These are phyloP conservation scores for Cynaeus angustus DNA, from an alignment of 2,888 invertebrate species.

Conservation along the genomic window DNA sequence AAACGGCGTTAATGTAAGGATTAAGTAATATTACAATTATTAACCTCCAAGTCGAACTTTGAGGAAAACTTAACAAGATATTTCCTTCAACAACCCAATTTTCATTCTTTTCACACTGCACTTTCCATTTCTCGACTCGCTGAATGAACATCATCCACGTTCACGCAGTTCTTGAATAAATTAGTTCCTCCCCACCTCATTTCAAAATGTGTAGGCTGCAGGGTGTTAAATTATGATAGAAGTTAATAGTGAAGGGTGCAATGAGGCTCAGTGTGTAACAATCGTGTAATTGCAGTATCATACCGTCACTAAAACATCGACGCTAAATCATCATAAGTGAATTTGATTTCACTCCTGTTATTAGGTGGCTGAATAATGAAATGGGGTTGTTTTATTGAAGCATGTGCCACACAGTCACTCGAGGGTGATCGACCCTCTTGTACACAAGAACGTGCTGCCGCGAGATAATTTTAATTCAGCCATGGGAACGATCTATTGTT, in stretches of 20 bases:
- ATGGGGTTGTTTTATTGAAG: constrained; percentile 36
- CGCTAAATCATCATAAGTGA: constrained; percentile 35
- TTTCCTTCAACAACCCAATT: too few relatives aligned
- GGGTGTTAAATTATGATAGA: constrained; percentile 41
- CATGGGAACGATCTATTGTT: constrained; percentile 9
- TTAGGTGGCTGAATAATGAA: constrained; percentile 42
- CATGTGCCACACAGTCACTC: constrained; percentile 15
- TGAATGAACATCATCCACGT: too few relatives aligned
- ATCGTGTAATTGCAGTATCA: constrained; percentile 22
- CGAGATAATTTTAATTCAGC: constrained; percentile 26
- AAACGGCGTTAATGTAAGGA: too few relatives aligned
- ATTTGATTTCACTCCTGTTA: constrained; percentile 38
- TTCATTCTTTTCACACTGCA: too few relatives aligned
- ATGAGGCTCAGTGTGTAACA: neutral
- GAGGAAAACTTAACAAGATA: too few relatives aligned
- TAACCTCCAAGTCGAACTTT: too few relatives aligned
- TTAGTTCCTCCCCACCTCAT: neutral
- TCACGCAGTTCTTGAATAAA: too few relatives aligned
- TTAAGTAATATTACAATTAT: too few relatives aligned
- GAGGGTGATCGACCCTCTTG: constrained; percentile 20
- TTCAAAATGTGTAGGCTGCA: neutral
- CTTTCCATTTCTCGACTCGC: too few relatives aligned
- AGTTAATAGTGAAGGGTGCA: neutral
- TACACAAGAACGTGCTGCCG: constrained; percentile 14
- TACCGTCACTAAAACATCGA: constrained; percentile 26